phyloP scores from a whole-genome alignment of 2,888 invertebrate genomes.

The Polymixis lichenea region DNA sequence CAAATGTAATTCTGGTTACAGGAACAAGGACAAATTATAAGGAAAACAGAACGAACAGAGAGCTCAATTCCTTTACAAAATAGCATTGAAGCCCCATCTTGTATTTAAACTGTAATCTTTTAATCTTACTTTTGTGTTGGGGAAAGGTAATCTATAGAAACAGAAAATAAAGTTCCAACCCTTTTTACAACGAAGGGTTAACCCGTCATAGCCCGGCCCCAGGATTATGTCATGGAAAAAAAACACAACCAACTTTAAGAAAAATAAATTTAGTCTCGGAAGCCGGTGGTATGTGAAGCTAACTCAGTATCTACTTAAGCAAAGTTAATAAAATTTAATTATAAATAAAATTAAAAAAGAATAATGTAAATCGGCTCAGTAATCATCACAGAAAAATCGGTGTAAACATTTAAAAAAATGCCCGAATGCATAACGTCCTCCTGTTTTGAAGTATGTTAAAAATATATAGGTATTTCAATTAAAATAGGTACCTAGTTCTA shows the following conservation, averaged over 20 bases:
- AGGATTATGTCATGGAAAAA: neutral
- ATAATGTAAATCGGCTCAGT: neutral
- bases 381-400: no score
- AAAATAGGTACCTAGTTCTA: neutral
- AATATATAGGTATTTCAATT: neutral
- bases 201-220: neutral
- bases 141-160: neutral
- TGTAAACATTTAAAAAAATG: no score
- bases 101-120: slow-evolving; percentile 26
- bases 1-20: neutral
- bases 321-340: neutral
- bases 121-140: neutral
- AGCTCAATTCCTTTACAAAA: slow-evolving; percentile 8
- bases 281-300: neutral
- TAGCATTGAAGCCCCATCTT: neutral
- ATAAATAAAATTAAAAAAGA: neutral
- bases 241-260: neutral
- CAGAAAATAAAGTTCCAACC: neutral
- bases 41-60: neutral
- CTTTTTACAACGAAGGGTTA: neutral
- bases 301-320: neutral
- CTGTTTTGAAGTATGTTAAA: no score
- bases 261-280: neutral
- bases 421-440: no score
- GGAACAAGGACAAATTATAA: neutral